Conservation (phyloP, 2,888 invertebrate genomes). For the Orthosia incerta region DNA sequence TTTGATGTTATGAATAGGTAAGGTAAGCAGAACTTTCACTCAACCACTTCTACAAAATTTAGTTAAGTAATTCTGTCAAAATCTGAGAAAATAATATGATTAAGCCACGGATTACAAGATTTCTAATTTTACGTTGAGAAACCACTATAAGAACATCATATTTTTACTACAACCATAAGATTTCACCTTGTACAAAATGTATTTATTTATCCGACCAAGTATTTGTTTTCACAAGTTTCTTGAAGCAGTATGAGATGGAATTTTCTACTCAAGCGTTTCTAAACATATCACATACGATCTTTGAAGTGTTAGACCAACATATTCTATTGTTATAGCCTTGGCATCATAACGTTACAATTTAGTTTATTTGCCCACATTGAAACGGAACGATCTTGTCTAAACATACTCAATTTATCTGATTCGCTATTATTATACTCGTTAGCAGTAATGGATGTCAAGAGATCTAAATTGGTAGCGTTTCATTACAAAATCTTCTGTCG, state of each 20-base stretch:
- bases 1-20: too few relatives aligned
- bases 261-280: conserved; percentile 48
- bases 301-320: conserved; percentile 81
- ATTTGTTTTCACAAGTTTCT: conserved; percentile 66
- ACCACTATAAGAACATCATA: conserved; percentile 24
- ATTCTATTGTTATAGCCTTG: conserved; percentile 85
- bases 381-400: conserved; percentile 78
- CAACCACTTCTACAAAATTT: too few relatives aligned
- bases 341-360: conserved; percentile 72
- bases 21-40: too few relatives aligned
- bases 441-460: conserved; percentile 65
- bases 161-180: conserved; percentile 32
- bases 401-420: conserved; percentile 77
- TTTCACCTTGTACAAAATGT: conserved; percentile 52
- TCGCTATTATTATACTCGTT: conserved; percentile 81
- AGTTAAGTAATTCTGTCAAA: not conserved
- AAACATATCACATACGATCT: conserved; percentile 68
- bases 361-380: conserved; percentile 79
- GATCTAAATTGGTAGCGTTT: conserved; percentile 45
- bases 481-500: conserved; percentile 45
- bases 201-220: conserved; percentile 56
- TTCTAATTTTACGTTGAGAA: conserved; percentile 11
- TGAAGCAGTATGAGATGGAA: conserved; percentile 41
- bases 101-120: not conserved
- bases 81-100: not conserved